Conservation (phyloP, 2,797 vertebrate species). For the Neosilurus mollespiculum region DNA sequence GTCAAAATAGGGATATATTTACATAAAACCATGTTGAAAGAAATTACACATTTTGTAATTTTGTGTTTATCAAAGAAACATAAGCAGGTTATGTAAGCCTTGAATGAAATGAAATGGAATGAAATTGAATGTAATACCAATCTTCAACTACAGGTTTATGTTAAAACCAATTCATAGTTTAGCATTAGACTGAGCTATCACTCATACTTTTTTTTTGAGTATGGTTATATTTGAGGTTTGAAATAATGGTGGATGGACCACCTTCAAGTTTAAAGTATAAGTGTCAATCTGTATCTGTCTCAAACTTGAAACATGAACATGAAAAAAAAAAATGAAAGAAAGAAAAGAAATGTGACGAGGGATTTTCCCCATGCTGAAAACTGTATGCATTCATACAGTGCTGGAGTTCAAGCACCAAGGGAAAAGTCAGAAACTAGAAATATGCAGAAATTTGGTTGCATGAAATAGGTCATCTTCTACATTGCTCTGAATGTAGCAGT, state of each 20-base stretch:
- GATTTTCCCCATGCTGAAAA: constrained; percentile 25
- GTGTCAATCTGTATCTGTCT: background rate
- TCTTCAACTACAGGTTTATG: background rate
- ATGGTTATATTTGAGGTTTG: background rate
- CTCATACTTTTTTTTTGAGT: background rate
- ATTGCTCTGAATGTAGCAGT: background rate
- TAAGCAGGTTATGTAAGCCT: too few species aligned
- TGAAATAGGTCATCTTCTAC: background rate
- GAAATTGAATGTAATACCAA: background rate
- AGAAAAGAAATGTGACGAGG: background rate
- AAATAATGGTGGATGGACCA: background rate
- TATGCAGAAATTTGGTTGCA: background rate
- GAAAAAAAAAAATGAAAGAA: background rate
- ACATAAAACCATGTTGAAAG: background rate
- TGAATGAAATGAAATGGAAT: too few species aligned
- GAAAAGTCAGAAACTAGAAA: background rate
- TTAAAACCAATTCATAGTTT: background rate
- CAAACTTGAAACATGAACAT: background rate
- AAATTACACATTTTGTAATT: background rate
- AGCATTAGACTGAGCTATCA: background rate
- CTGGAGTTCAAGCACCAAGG: constrained; percentile 36
- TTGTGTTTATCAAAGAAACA: background rate
- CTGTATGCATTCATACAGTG: constrained; percentile 41
- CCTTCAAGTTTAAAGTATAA: too few species aligned
- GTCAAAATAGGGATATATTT: background rate